A percentile compares a stretch with the other conserved stretches of the same genome.
These are phyloP conservation scores for Xyrichtys novacula DNA, from an alignment of 2,797 vertebrate genomes.

Conservation along the genomic window DNA sequence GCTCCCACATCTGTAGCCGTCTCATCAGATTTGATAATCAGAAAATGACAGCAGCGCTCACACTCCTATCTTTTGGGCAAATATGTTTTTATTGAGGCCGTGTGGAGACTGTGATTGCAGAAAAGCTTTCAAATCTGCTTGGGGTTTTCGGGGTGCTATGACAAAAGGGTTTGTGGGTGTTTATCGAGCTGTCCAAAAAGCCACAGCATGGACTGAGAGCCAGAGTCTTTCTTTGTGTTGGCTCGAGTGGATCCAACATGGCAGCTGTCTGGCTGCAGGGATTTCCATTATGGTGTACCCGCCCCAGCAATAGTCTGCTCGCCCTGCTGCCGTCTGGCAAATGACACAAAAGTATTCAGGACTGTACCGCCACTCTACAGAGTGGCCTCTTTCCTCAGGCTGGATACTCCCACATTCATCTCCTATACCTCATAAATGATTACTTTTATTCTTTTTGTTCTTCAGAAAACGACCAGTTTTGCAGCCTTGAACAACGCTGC, in stretches of 20 bases:
- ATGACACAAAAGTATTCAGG: neutral
- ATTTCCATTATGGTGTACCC: constrained; percentile 42
- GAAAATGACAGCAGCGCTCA: constrained; percentile 71
- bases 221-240: constrained; percentile 55
- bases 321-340: neutral
- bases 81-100: constrained; percentile 55
- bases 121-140: constrained; percentile 67
- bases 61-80: constrained; percentile 71
- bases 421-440: neutral
- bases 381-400: neutral
- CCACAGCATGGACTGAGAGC: constrained; percentile 42
- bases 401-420: neutral
- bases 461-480: neutral
- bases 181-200: constrained; percentile 71
- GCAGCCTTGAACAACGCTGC: too few species aligned
- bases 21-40: constrained; percentile 77
- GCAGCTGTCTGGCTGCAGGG: constrained; percentile 49
- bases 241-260: constrained; percentile 58
- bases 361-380: neutral
- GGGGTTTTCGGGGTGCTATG: constrained; percentile 30
- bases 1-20: constrained; percentile 57
- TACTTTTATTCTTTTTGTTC: neutral
- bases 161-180: constrained; percentile 69
- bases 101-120: constrained; percentile 71
- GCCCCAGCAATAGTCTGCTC: neutral